Evolutionary conservation across 2,113 vertebrate genomes (phyloP).

Genomic region (Muntiacus reevesi): DNA sequence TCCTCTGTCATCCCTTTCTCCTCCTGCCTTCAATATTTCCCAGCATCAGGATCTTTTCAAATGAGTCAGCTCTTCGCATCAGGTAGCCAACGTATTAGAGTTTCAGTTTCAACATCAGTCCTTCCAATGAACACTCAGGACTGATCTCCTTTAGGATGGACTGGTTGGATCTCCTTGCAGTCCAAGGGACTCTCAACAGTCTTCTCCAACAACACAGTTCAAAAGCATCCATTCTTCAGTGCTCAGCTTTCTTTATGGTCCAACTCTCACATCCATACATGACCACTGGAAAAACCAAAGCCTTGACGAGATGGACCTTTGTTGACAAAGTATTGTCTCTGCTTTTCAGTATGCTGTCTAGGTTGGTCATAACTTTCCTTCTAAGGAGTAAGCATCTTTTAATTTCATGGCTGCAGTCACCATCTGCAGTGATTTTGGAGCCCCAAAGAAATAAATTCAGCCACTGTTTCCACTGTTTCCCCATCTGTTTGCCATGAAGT

Average conservation of each 20-base stretch:
- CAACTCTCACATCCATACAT: neutral
- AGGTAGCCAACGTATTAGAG: neutral
- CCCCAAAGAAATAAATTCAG: rapidly evolving
- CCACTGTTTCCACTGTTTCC: neutral
- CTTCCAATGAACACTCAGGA: neutral
- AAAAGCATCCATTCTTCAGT: rapidly evolving
- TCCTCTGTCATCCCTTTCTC: neutral
- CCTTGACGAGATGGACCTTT: neutral
- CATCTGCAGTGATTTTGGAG: neutral
- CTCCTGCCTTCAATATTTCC: neutral
- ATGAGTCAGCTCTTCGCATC: neutral
- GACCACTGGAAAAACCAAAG: neutral
- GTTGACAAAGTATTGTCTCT: neutral
- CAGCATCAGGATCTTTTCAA: neutral
- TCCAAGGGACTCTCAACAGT: neutral
- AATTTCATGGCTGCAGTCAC: neutral
- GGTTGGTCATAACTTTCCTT: neutral
- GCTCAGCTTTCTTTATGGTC: neutral
- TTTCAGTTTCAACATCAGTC: neutral
- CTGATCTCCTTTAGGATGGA: neutral
- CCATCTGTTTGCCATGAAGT: neutral
- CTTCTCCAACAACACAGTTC: neutral
- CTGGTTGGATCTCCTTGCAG: neutral
- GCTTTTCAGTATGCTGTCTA: neutral
- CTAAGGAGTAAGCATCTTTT: neutral